These are phyloP conservation scores for Miopithecus talapoin DNA, from an alignment of 2,797 vertebrate species.

Conservation along the genomic window DNA sequence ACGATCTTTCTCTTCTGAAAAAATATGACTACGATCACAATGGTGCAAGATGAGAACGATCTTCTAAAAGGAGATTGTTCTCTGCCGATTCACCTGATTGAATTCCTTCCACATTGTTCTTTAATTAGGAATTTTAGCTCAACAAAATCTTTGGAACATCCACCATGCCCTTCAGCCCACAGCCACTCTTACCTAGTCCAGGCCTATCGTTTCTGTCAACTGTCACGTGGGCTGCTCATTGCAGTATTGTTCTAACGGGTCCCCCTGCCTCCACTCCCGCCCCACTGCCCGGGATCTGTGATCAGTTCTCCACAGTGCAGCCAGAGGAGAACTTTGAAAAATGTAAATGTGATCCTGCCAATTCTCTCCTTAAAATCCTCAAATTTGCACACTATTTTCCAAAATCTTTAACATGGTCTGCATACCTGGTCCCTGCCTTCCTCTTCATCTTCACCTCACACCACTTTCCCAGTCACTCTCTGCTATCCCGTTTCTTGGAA, in stretches of 20 bases:
- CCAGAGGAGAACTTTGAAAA: not conserved
- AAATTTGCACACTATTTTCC: not conserved
- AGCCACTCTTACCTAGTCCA: not conserved
- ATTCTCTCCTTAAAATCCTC: not conserved
- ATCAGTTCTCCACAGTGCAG: not conserved
- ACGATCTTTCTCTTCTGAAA: not conserved
- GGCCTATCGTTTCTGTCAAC: not conserved
- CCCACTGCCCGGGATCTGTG: not conserved
- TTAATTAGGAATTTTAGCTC: not conserved
- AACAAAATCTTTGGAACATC: not conserved
- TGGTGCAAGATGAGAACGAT: not conserved
- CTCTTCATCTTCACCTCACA: not conserved
- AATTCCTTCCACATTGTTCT: not conserved
- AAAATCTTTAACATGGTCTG: not conserved
- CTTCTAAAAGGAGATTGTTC: not conserved
- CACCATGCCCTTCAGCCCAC: not conserved
- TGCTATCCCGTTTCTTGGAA: not conserved
- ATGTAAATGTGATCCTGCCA: not conserved
- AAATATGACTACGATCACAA: not conserved
- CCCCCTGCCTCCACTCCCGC: not conserved
- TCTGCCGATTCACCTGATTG: not conserved
- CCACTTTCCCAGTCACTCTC: not conserved
- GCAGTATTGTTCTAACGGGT: too few relatives aligned
- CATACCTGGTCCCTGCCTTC: not conserved
- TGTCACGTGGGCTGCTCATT: not conserved